Percentiles rank a stretch among this genome's conserved stretches.
These are phyloP conservation scores for Selene dorsalis DNA, from an alignment of 2,797 vertebrate species.

Conservation along the genomic window DNA sequence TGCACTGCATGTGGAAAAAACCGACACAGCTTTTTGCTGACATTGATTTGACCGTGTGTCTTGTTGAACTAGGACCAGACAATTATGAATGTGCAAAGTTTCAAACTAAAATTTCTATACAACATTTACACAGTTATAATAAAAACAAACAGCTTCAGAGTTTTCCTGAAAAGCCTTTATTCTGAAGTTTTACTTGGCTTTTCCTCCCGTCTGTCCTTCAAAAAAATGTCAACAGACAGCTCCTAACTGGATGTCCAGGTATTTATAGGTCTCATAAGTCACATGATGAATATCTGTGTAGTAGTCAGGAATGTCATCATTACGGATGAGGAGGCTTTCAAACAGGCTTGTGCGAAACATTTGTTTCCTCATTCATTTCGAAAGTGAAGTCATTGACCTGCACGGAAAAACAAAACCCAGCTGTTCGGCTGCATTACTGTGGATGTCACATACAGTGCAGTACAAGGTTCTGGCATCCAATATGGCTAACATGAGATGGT, in stretches of 20 bases:
- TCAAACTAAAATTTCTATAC: background rate
- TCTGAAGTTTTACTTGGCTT: background rate
- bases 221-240: background rate
- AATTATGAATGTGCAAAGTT: background rate
- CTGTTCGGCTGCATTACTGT: background rate
- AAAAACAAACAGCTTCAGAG: background rate
- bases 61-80: background rate
- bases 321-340: background rate
- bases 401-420: background rate
- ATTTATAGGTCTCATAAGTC: slow-evolving; percentile 8
- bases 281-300: slow-evolving; percentile 26
- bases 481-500: background rate
- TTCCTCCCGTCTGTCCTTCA: background rate
- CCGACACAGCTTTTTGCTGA: background rate
- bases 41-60: background rate
- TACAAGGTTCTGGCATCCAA: background rate
- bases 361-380: background rate
- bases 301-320: background rate
- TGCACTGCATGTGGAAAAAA: background rate
- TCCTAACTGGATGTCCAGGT: background rate
- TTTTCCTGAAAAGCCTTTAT: background rate
- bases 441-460: background rate
- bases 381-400: background rate
- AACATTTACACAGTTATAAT: background rate
- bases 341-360: background rate